Percentiles rank a stretch among this genome's conserved stretches.
Conservation (phyloP, 2,888 invertebrate species). For the Luffia ferchaultella region DNA sequence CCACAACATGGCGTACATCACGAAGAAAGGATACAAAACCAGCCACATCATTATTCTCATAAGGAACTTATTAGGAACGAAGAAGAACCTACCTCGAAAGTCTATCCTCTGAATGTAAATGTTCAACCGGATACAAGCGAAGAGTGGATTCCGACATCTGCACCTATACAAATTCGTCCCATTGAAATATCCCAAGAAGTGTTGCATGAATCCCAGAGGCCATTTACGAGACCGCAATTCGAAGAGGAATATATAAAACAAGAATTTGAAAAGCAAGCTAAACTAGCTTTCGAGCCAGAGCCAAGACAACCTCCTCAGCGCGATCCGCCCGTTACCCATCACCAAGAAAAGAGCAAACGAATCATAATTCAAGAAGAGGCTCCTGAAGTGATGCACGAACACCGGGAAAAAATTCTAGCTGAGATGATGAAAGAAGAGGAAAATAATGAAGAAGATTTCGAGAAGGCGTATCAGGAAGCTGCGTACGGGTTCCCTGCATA, state of each 20-base stretch:
- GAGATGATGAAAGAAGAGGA: constrained; percentile 38
- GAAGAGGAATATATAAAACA: background rate
- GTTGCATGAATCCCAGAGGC: background rate
- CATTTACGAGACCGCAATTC: background rate
- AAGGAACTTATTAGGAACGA: constrained; percentile 1
- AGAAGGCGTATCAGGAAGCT: constrained; percentile 48
- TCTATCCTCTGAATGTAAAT: background rate
- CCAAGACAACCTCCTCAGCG: background rate
- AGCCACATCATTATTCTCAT: constrained; percentile 12
- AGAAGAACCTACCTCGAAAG: background rate
- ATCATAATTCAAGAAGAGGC: constrained; percentile 41
- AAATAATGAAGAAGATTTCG: constrained; percentile 53
- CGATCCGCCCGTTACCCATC: constrained; percentile 10
- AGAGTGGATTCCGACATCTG: background rate
- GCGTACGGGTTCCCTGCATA: constrained; percentile 51
- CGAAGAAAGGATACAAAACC: background rate
- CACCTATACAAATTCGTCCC: background rate
- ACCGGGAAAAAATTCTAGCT: constrained; percentile 33
- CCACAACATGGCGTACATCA: constrained; percentile 15
- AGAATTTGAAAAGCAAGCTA: background rate
- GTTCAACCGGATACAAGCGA: background rate
- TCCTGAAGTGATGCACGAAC: constrained; percentile 34
- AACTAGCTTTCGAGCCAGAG: background rate
- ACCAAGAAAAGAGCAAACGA: constrained; percentile 42
- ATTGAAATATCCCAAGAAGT: background rate